These are phyloP conservation scores for Perithous albicinctus DNA, from an alignment of 2,888 invertebrate genomes.

Conservation along the genomic window DNA sequence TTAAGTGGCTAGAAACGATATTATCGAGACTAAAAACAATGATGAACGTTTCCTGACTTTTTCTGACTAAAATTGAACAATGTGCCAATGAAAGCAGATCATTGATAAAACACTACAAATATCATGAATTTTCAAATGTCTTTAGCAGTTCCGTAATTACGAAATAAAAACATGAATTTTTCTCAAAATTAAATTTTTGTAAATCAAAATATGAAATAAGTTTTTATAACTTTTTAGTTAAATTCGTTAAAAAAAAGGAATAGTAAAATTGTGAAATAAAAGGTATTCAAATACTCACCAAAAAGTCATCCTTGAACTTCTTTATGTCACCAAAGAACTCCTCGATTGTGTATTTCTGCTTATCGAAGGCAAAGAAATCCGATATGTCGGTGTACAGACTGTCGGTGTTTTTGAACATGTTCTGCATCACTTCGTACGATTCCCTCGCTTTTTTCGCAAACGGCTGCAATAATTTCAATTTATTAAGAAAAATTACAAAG, in stretches of 20 bases:
- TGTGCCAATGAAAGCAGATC: too few species aligned
- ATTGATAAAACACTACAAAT: too few species aligned
- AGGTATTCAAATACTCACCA: constrained; percentile 86
- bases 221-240: background rate
- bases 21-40: too few species aligned
- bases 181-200: too few species aligned
- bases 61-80: too few species aligned
- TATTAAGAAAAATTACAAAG: constrained; percentile 69
- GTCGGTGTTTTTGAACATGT: constrained; percentile 98
- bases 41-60: too few species aligned
- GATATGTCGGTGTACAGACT: constrained; percentile 92
- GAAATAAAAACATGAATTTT: too few species aligned
- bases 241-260: too few species aligned
- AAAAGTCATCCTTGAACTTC: constrained; percentile 96
- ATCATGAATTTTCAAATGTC: too few species aligned
- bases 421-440: constrained; percentile 94
- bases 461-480: constrained; percentile 83
- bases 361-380: constrained; percentile 96
- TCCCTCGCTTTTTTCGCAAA: constrained; percentile 93
- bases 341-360: constrained; percentile 96
- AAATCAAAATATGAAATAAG: too few species aligned
- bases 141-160: too few species aligned
- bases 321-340: constrained; percentile 98
- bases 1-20: background rate
- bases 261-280: background rate